Base-by-base conservation (phyloP, 2,888 invertebrate species). In the Strigamia transsilvanica region DNA sequence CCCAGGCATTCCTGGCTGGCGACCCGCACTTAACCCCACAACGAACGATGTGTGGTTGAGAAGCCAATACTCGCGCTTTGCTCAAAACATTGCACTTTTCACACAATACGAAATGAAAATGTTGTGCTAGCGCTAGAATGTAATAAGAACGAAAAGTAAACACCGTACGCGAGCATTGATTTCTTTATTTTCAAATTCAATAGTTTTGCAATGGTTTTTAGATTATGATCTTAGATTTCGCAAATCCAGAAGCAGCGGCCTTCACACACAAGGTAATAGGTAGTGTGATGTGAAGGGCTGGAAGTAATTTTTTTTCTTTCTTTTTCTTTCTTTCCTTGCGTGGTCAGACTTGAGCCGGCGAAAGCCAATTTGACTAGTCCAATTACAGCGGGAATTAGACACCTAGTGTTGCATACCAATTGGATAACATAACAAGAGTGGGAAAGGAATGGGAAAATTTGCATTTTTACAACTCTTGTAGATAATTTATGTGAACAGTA, bases 11-110 rank as follows among this genome's bases (percentile, higher is more conserved):
- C 80, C 80, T 80, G 80, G 80, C 80, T 42, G 80, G 46, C 46
- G 80, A 80, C 80, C 80, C 80, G 80, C 80, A 80, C 41, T 80
- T 80, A 80, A 80, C 80, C 80, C 80, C 80, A 38, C 42, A 80
- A 80, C 80, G 80, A 80, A 66, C 61, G 61, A 66, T 66, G 61
- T 66, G 61, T 66, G 61, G 61, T 66, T 66, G 61, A 66, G 61
- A 66, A 66, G 61, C 61, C 61, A 66, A 66, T 66, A 66, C 21
- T 66, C 21, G 18, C 61, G 46, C 61, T 66, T 78, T 21, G 27
- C 32, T 32, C 73, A 73, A 73, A 73, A 32, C 73, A 27, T 41
- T 78, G 32, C 38, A 27, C 78, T 78, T 78, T 34, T 78, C 78
- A 1, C n/a, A 78, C 78, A 34, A 78, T 78, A 9, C 6, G 9